A percentile compares a stretch with the other conserved stretches of the same genome.
Conservation (phyloP, 2,113 vertebrate genomes). For the Catharus fuscescens region DNA sequence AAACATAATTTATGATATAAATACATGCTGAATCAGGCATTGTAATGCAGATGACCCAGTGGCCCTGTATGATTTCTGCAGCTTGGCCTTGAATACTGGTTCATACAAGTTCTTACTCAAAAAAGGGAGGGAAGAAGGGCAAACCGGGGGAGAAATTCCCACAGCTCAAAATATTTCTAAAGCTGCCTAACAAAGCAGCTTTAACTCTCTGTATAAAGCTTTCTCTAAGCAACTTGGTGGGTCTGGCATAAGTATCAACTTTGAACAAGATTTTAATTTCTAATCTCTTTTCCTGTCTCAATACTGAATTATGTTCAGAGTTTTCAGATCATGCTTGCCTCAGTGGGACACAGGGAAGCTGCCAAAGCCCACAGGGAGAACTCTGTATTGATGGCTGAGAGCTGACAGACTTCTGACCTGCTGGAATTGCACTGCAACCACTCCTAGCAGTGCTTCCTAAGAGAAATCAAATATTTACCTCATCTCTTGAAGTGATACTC, state of each 20-base stretch:
- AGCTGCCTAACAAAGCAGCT: conserved; percentile 57
- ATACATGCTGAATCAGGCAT: conserved; percentile 18
- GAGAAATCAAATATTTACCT: background rate
- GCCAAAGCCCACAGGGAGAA: background rate
- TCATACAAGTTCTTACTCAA: background rate
- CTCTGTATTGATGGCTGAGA: background rate
- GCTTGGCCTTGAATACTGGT: conserved; percentile 8
- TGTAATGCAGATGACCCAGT: conserved; percentile 35
- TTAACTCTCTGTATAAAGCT: conserved; percentile 45
- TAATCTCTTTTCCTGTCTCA: conserved; percentile 59
- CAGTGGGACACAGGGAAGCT: background rate
- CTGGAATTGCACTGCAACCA: background rate
- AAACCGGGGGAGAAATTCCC: conserved; percentile 27
- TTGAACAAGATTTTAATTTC: conserved; percentile 57
- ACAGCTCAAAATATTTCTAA: conserved; percentile 50
- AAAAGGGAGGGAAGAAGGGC: background rate
- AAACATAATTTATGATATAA: background rate
- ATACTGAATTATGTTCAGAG: conserved; percentile 4
- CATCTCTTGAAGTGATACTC: background rate
- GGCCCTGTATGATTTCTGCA: conserved; percentile 5
- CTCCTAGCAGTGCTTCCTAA: background rate
- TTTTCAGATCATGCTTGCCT: conserved; percentile 27
- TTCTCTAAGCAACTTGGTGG: conserved; percentile 58
- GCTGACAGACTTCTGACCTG: background rate
- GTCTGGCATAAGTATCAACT: conserved; percentile 55